Base-by-base conservation (phyloP, 2,888 invertebrate genomes). In the Drosophila lacicola region DNA sequence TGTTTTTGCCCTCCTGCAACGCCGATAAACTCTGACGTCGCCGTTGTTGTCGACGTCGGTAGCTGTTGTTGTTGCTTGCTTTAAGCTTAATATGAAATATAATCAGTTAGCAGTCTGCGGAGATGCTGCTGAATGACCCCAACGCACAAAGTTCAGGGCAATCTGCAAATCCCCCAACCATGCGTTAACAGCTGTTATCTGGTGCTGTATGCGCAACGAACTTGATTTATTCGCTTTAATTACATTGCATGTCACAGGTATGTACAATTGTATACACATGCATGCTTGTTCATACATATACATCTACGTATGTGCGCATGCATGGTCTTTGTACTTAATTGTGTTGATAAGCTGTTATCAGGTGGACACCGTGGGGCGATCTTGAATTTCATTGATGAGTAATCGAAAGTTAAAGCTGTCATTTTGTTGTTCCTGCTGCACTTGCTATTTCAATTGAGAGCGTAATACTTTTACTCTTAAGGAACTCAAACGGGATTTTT, bases 301-400 rank as follows among this genome's bases (percentile, higher is more conserved):
- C 0, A 33, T 21, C 41, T 25, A 41, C 9, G 45, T 25, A n/a
- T 14, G n/a, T 45, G 19, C n/a, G 21, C 41, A 33, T 34, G 49
- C 44, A 19, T 66, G 49, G 25, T 66, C 58, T 69, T 74, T 71
- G 60, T 58, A 63, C 72, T 54, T 63, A 57, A 62, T 66, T 63
- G 42, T 34, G 37, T 39, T 66, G 82, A 75, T 75, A 78, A 81
- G 51, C 45, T 39, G 36, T 75, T 87, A 87, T 82, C 82, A 68
- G 45, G 29, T 57, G 53, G 54, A 61, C 47, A 62, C 42, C 36
- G 41, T 29, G 46, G 33, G 39, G 17, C 36, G 66, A 51, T 74
- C 58, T 50, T 70, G 29, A 42, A 42, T 56, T 60, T 58, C 45
- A 64, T 54, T 63, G 70, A 78, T 81, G 79, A 82, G 64, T 87